Conservation (phyloP, 2,888 invertebrate genomes). For the Copidosoma aretas region DNA sequence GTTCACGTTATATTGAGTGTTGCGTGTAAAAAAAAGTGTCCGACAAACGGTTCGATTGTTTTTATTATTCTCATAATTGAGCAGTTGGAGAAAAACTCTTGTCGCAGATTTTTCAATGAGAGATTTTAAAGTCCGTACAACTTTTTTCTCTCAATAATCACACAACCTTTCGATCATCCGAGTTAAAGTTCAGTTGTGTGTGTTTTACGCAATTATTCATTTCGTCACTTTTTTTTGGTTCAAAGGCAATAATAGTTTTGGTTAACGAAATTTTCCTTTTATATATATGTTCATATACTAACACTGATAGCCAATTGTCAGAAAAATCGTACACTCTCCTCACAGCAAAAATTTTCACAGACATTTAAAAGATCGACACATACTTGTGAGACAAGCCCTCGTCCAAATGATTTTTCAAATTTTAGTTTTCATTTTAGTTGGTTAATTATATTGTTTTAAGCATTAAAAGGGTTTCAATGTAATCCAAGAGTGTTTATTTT, state of each 20-base stretch:
- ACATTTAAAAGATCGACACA: slow-evolving; percentile 44
- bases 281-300: slow-evolving; percentile 15
- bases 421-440: slow-evolving; percentile 38
- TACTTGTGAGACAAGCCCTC: slow-evolving; percentile 51
- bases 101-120: slow-evolving; percentile 20
- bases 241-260: slow-evolving; percentile 24
- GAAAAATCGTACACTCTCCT: slow-evolving; percentile 16
- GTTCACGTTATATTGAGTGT: slow-evolving; percentile 35
- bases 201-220: slow-evolving; percentile 31
- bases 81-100: slow-evolving; percentile 31
- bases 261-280: not conserved
- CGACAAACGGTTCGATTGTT: slow-evolving; percentile 5
- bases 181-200: slow-evolving; percentile 27
- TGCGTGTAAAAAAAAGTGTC: slow-evolving; percentile 24
- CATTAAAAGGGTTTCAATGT: slow-evolving; percentile 40
- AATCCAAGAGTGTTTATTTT: slow-evolving; percentile 22
- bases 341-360: slow-evolving; percentile 30
- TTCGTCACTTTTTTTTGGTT: slow-evolving; percentile 9
- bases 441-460: slow-evolving; percentile 27
- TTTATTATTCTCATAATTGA: no score
- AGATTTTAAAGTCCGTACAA: no score
- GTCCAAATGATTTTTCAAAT: slow-evolving; percentile 42
- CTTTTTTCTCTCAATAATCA: no score
- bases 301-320: slow-evolving; percentile 23
- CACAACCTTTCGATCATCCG: no score